Conservation (phyloP, 1,140 invertebrate species). For the Panulirus ornatus region DNA sequence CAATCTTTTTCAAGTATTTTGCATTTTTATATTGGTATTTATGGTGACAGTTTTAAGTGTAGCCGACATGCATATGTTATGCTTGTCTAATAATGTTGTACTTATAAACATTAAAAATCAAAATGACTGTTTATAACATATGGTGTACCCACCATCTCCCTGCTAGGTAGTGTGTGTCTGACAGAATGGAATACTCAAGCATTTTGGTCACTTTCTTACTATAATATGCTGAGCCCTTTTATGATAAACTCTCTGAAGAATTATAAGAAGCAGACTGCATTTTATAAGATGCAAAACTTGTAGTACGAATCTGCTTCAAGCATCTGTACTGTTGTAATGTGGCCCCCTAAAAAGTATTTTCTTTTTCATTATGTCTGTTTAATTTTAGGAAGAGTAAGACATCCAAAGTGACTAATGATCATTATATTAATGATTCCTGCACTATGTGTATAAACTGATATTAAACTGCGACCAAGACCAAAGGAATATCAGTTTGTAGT, state of each 20-base stretch:
- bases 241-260: neutral
- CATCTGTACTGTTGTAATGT: no score
- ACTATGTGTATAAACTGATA: no score
- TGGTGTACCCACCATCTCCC: slow-evolving; percentile 18
- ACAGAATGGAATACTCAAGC: slow-evolving; percentile 10
- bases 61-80: slow-evolving; percentile 9
- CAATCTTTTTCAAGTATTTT: slow-evolving; percentile 51
- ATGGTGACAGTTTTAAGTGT: slow-evolving; percentile 41
- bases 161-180: slow-evolving; percentile 18
- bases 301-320: no score
- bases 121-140: slow-evolving; percentile 47
- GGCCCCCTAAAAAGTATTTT: no score
- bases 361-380: no score
- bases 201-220: slow-evolving; percentile 51
- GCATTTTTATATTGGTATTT: slow-evolving; percentile 62
- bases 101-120: slow-evolving; percentile 49
- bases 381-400: no score
- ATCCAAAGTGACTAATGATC: no score
- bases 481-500: no score
- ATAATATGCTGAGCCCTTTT: slow-evolving; percentile 43
- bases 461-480: no score
- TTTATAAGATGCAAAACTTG: neutral
- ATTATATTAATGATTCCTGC: no score
- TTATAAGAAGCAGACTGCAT: neutral
- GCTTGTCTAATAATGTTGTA: slow-evolving; percentile 49